Evolutionary conservation across 2,888 invertebrate species (phyloP).

Genomic region (Palloptera scutellata): DNA sequence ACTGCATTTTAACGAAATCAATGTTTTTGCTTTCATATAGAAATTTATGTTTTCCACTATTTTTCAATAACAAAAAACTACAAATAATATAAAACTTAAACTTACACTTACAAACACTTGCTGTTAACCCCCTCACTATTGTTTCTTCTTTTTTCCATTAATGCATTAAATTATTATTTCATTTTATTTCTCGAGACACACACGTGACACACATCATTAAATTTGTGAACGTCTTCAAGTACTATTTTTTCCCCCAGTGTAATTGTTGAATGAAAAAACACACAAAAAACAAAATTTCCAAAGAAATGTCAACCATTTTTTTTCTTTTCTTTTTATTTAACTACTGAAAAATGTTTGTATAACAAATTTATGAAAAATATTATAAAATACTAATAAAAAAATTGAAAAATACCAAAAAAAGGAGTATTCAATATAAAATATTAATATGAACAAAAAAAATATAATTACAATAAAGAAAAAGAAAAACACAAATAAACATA

Average conservation of each 20-base stretch:
- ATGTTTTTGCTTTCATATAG: not conserved
- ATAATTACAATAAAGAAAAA: conserved; percentile 8
- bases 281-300: conserved; percentile 5
- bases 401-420: not conserved
- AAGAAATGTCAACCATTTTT: conserved; percentile 29
- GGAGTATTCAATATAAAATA: conserved; percentile 30
- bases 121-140: conserved; percentile 4
- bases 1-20: not conserved
- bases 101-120: too few species aligned
- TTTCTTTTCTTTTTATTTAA: too few species aligned
- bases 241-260: conserved; percentile 6
- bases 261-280: conserved; percentile 19
- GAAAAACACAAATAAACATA: conserved; percentile 10
- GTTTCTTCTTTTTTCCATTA: not conserved
- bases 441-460: conserved; percentile 25
- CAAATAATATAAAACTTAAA: conserved; percentile 1
- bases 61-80: not conserved
- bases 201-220: too few species aligned
- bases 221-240: too few species aligned
- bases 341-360: not conserved
- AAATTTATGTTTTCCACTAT: conserved; percentile 2
- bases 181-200: too few species aligned
- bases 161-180: too few species aligned
- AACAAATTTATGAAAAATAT: conserved; percentile 22
- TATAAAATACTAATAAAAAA: conserved; percentile 31